Percentiles rank a stretch among this genome's conserved stretches.
phyloP scores from a whole-genome alignment of 2,888 invertebrate genomes.

The Diarsia brunnea region DNA sequence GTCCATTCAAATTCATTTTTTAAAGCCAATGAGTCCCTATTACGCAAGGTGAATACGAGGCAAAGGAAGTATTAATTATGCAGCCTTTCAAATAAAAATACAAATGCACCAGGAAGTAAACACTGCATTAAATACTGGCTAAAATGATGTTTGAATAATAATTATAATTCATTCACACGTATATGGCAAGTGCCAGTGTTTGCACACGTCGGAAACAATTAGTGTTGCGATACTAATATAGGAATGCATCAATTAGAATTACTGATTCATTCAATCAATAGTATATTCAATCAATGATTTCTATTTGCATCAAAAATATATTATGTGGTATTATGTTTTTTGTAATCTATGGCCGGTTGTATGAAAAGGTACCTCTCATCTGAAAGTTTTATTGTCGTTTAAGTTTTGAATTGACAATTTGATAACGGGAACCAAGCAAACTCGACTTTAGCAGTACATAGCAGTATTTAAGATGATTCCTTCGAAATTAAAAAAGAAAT shows the following conservation, averaged over 20 bases:
- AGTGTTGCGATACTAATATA: constrained; percentile 12
- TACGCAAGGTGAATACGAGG: constrained; percentile 20
- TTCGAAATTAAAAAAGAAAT: not conserved
- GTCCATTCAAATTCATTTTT: not conserved
- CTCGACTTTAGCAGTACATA: not conserved
- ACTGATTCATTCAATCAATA: constrained; percentile 5
- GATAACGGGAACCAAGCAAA: not conserved
- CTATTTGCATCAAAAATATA: not conserved
- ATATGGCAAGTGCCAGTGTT: not conserved
- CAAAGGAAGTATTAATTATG: constrained; percentile 18
- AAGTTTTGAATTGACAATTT: not conserved
- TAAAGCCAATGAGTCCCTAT: constrained; percentile 9
- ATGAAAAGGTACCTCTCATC: not conserved
- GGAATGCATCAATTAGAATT: constrained; percentile 19
- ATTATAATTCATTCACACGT: constrained; percentile 26
- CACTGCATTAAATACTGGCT: constrained; percentile 24
- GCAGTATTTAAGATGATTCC: not conserved
- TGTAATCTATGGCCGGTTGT: not conserved
- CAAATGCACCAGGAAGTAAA: constrained; percentile 24
- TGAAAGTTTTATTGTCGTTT: not conserved
- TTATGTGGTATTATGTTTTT: not conserved
- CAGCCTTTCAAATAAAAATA: constrained; percentile 14
- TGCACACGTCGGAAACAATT: constrained; percentile 33
- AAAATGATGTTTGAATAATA: constrained; percentile 36
- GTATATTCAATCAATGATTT: not conserved